Conservation (phyloP, 2,113 vertebrate genomes). For the Coreoperca whiteheadi region DNA sequence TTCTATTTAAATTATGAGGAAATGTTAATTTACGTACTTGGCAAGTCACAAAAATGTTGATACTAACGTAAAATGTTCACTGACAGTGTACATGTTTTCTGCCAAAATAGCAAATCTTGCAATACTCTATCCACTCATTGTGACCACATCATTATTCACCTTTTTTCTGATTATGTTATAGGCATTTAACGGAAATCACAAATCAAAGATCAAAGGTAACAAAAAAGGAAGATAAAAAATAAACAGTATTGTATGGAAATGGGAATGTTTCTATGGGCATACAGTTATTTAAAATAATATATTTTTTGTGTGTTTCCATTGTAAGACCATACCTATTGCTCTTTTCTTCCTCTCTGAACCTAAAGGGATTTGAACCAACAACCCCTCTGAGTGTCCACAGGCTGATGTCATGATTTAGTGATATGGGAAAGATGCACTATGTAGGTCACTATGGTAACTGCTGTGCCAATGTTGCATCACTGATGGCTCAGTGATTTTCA, state of each 20-base stretch:
- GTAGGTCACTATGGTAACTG: constrained; percentile 17
- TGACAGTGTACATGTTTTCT: too few species aligned
- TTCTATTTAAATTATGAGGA: too few species aligned
- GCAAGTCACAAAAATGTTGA: too few species aligned
- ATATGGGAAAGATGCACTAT: background rate
- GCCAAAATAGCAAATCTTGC: too few species aligned
- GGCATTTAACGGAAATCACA: too few species aligned
- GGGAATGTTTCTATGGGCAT: background rate
- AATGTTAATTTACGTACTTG: too few species aligned
- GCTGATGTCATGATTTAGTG: background rate
- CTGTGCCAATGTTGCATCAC: background rate
- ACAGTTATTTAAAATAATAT: background rate
- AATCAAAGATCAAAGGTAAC: too few species aligned
- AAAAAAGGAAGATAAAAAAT: background rate
- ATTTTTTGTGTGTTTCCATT: background rate
- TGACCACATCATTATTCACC: too few species aligned
- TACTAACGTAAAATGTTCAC: too few species aligned
- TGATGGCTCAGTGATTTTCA: constrained; percentile 5
- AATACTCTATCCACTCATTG: too few species aligned
- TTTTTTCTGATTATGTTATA: too few species aligned
- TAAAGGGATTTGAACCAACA: background rate
- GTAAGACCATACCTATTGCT: background rate
- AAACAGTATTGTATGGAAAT: background rate
- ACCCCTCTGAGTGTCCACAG: background rate
- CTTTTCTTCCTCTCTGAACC: background rate